Conservation (phyloP, 2,888 invertebrate genomes). For the Cataglyphis albicans region DNA sequence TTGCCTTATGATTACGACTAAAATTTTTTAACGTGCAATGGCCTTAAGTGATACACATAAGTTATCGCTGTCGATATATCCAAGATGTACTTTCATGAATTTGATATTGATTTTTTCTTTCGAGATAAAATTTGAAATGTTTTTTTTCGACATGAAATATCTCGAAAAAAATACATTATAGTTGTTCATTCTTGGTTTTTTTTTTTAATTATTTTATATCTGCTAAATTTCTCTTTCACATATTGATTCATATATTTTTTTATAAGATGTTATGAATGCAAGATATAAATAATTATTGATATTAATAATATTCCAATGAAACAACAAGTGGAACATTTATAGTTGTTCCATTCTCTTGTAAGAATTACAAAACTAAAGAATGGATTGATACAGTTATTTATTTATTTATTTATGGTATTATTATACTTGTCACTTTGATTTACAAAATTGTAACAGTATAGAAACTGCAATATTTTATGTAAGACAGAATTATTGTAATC, state of each 20-base stretch:
- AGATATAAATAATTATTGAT: neutral
- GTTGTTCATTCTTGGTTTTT: no score
- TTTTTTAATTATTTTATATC: neutral
- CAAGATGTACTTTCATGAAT: no score
- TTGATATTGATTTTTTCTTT: no score
- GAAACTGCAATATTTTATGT: constrained; percentile 22
- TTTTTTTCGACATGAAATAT: no score
- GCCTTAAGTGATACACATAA: no score
- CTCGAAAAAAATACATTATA: no score
- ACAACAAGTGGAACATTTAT: neutral
- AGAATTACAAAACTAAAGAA: neutral
- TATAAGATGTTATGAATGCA: neutral
- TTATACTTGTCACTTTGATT: neutral
- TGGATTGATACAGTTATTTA: constrained; percentile 11
- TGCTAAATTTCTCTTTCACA: neutral
- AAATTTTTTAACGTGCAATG: no score
- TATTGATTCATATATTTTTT: neutral
- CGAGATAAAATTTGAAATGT: no score
- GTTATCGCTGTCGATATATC: no score
- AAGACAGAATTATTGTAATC: constrained; percentile 13
- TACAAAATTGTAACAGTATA: constrained; percentile 28
- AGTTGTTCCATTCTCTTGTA: no score
- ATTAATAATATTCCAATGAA: neutral
- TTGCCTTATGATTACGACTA: no score
- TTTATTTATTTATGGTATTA: constrained; percentile 24